Conservation (phyloP, 2,888 invertebrate species). For the Proisotoma minuta region DNA sequence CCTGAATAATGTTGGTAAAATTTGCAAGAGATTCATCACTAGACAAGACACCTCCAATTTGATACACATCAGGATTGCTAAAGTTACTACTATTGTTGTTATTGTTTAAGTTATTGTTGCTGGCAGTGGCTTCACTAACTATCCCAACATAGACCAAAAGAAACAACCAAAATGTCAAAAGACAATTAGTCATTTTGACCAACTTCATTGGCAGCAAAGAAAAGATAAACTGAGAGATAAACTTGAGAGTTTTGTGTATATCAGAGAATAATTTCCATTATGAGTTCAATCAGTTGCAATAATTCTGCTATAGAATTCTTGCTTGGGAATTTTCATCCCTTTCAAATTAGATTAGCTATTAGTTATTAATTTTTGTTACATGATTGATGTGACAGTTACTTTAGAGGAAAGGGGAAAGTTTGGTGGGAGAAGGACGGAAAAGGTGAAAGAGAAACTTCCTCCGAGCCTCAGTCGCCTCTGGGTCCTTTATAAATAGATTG, state of each 20-base stretch:
- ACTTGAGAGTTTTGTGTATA: too few species aligned
- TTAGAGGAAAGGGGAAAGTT: background rate
- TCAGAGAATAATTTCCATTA: background rate
- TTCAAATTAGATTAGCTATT: too few species aligned
- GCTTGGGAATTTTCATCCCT: background rate
- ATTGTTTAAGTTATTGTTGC: conserved; percentile 9
- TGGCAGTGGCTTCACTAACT: conserved; percentile 18
- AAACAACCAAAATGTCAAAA: conserved; percentile 18
- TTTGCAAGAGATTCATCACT: conserved; percentile 55
- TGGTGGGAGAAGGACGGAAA: conserved; percentile 11
- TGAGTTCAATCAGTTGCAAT: background rate
- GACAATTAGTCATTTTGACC: background rate
- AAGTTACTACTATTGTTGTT: conserved; percentile 21
- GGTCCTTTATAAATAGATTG: conserved; percentile 4
- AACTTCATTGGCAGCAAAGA: conserved; percentile 5
- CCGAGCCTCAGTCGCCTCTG: background rate
- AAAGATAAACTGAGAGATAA: too few species aligned
- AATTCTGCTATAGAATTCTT: background rate
- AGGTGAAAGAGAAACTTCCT: conserved; percentile 8
- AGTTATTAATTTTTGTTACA: too few species aligned
- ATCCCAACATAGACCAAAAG: conserved; percentile 20
- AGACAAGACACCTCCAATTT: conserved; percentile 88
- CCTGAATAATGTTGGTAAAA: conserved; percentile 4
- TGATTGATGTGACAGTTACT: too few species aligned
- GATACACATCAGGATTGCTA: conserved; percentile 62